phyloP scores from a whole-genome alignment of 2,797 vertebrate species.

The Australoheros facetus region DNA sequence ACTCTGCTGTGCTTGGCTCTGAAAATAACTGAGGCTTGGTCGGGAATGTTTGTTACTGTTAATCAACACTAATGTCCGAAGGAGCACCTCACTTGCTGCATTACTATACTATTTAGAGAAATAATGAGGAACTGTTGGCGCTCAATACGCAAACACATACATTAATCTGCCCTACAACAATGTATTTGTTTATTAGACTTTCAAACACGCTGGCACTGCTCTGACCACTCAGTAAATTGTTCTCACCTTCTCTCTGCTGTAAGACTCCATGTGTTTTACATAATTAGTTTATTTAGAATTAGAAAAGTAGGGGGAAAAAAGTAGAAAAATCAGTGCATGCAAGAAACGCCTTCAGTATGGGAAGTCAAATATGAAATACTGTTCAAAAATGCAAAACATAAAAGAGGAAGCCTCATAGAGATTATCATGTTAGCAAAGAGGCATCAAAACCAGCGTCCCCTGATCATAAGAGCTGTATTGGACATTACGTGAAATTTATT shows the following conservation, averaged over 20 bases:
- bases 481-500: background rate
- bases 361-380: background rate
- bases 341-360: background rate
- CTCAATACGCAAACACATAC: background rate
- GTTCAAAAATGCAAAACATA: background rate
- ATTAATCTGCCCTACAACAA: background rate
- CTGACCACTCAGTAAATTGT: background rate
- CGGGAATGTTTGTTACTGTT: constrained; percentile 24
- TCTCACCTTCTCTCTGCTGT: background rate
- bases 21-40: constrained; percentile 14
- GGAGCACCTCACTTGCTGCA: background rate
- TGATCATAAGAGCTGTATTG: background rate
- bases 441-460: background rate
- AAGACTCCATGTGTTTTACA: background rate
- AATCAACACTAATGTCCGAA: constrained; percentile 35
- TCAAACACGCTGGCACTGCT: background rate
- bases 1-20: constrained; percentile 51
- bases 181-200: background rate
- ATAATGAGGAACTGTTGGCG: background rate
- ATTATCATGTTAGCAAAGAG: background rate
- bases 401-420: background rate
- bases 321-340: background rate
- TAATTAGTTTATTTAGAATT: background rate
- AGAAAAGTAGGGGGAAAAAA: too few species aligned
- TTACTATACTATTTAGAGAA: background rate